Evolutionary conservation across 2,888 invertebrate genomes (phyloP).

Genomic region (Limenitis camilla): DNA sequence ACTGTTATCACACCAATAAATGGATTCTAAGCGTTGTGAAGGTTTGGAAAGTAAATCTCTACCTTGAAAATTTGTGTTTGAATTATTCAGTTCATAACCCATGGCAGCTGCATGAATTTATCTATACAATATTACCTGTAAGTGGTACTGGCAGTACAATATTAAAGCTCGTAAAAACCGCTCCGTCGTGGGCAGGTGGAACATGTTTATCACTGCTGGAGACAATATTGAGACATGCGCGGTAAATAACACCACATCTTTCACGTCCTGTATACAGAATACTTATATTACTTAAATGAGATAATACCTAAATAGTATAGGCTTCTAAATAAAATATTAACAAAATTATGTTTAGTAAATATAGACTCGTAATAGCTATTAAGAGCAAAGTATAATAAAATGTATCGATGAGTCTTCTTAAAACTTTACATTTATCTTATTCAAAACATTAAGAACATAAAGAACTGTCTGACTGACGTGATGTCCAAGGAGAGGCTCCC

Average conservation of each 20-base stretch:
- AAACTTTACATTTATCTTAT: too few species aligned
- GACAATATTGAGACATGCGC: conserved; percentile 55
- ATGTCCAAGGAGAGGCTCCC: too few species aligned
- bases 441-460: too few species aligned
- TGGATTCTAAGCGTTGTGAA: neutral
- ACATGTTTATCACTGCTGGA: conserved; percentile 63
- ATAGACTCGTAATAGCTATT: too few species aligned
- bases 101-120: conserved; percentile 3
- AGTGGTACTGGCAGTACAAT: conserved; percentile 75
- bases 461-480: too few species aligned
- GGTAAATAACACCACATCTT: conserved; percentile 70
- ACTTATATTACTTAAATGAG: conserved; percentile 9
- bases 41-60: neutral
- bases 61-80: neutral
- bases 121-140: conserved; percentile 50
- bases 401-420: too few species aligned
- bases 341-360: neutral
- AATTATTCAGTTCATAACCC: conserved; percentile 2
- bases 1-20: neutral
- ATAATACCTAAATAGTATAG: neutral
- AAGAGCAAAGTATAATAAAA: too few species aligned
- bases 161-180: conserved; percentile 72
- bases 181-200: conserved; percentile 69
- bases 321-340: neutral
- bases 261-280: conserved; percentile 62